A percentile compares a stretch with the other conserved stretches of the same genome.
phyloP scores from a whole-genome alignment of 92 coral and sea anemone genomes.

The Zoanthus sansibaricus region DNA sequence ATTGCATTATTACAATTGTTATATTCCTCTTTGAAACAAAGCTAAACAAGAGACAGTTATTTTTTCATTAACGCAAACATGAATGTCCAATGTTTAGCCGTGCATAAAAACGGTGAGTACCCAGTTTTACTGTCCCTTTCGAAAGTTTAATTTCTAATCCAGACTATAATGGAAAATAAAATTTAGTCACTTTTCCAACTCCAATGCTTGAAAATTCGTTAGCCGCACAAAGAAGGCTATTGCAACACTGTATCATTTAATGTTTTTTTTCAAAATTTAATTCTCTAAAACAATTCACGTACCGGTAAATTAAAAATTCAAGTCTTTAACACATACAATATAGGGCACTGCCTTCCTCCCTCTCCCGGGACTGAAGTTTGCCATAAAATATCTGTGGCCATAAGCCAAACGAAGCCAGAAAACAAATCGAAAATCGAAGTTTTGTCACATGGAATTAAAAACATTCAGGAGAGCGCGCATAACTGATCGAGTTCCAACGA shows the following conservation, averaged over 20 bases:
- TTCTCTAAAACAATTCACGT: conserved; percentile 1
- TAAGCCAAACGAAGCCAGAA: not conserved
- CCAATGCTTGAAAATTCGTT: not conserved
- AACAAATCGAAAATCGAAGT: not conserved
- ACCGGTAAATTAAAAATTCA: not conserved
- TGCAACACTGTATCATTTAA: not conserved
- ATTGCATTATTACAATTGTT: not conserved
- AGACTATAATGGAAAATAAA: not conserved
- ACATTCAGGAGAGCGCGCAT: not conserved
- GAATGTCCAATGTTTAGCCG: too few species aligned
- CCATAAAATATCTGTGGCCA: not conserved
- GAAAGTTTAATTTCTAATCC: too few species aligned
- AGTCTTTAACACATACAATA: not conserved
- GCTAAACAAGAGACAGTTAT: not conserved
- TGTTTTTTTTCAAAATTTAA: not conserved
- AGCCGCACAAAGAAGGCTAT: not conserved
- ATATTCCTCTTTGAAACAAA: not conserved
- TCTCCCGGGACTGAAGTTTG: not conserved
- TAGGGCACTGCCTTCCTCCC: not conserved
- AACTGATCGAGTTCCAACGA: not conserved
- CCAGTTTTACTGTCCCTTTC: too few species aligned
- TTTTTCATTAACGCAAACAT: too few species aligned
- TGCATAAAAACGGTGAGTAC: too few species aligned
- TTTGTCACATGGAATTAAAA: not conserved
- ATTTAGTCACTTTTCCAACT: not conserved